A percentile compares a stretch with the other conserved stretches of the same genome.
These are phyloP conservation scores for Danionella cerebrum DNA, from an alignment of 2,113 vertebrate species.

Conservation along the genomic window DNA sequence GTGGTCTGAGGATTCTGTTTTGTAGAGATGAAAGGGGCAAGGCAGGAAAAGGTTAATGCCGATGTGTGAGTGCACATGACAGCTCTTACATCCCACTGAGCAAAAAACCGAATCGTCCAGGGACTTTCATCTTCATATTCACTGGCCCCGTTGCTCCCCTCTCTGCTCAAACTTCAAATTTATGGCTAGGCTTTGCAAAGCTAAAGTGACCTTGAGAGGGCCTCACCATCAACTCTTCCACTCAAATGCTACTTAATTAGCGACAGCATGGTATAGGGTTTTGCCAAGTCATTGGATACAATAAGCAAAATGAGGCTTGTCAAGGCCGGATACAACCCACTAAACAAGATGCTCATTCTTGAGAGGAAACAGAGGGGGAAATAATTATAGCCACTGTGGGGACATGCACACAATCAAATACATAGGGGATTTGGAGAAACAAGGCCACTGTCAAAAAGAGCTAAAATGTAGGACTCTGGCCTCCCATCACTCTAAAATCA, in stretches of 20 bases:
- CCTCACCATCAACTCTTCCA: constrained; percentile 52
- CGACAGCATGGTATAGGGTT: constrained; percentile 49
- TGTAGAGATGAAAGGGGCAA: constrained; percentile 10
- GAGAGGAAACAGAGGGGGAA: constrained; percentile 26
- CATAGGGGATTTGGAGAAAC: constrained; percentile 1
- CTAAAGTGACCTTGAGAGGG: constrained; percentile 55
- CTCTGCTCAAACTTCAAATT: constrained; percentile 40
- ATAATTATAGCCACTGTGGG: constrained; percentile 46
- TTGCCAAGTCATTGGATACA: constrained; percentile 54
- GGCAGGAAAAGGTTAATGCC: constrained; percentile 53
- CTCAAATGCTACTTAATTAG: constrained; percentile 61
- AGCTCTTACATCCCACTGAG: constrained; percentile 30
- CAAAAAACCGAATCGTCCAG: constrained; percentile 31
- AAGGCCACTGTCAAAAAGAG: constrained; percentile 7
- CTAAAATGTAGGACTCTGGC: constrained; percentile 13
- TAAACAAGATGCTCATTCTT: constrained; percentile 50
- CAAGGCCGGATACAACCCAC: constrained; percentile 55
- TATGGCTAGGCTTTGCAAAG: constrained; percentile 40
- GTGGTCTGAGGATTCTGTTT: constrained; percentile 2
- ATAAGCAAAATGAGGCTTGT: constrained; percentile 57
- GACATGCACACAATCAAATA: constrained; percentile 24
- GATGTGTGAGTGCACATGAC: constrained; percentile 46
- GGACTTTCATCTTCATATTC: constrained; percentile 48
- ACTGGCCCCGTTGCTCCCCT: constrained; percentile 18
- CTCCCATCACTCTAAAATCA: constrained; percentile 31